Conservation (phyloP, 2,797 vertebrate species). For the Benthosema pterotum region DNA sequence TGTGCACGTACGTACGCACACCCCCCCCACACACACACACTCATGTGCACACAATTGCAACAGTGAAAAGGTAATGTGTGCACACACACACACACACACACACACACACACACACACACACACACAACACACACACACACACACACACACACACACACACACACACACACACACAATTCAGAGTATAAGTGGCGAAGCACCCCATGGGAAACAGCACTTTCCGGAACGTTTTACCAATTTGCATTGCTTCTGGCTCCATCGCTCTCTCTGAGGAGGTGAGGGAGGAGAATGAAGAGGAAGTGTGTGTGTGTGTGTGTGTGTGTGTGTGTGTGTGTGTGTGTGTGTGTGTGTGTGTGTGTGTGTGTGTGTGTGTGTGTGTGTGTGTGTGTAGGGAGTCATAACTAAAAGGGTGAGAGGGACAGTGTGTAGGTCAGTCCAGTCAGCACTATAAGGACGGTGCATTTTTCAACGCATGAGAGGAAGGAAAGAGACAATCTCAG, state of each 20-base stretch:
- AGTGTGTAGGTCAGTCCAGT: conserved; percentile 41
- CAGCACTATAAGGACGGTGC: conserved; percentile 24
- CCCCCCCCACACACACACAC: too few relatives aligned
- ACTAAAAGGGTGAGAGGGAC: conserved; percentile 22
- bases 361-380: conserved; percentile 4
- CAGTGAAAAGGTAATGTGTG: neutral
- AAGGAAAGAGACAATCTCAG: conserved; percentile 3
- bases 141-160: conserved; percentile 21
- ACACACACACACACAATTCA: conserved; percentile 14
- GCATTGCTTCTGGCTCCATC: conserved; percentile 73
- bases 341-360: conserved; percentile 23
- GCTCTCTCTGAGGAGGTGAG: conserved; percentile 54
- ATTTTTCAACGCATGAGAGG: conserved; percentile 5
- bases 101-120: conserved; percentile 19
- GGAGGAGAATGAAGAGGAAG: conserved; percentile 51
- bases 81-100: conserved; percentile 27
- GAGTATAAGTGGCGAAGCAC: conserved; percentile 59
- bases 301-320: conserved; percentile 17
- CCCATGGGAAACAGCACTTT: conserved; percentile 75
- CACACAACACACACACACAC: conserved; percentile 23
- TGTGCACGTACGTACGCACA: too few relatives aligned
- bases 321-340: conserved; percentile 23
- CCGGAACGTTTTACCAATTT: conserved; percentile 80
- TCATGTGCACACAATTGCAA: neutral
- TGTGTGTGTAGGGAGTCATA: conserved; percentile 15